Evolutionary conservation across 2,797 vertebrate species (phyloP).

Genomic region (Channallabes apus): DNA sequence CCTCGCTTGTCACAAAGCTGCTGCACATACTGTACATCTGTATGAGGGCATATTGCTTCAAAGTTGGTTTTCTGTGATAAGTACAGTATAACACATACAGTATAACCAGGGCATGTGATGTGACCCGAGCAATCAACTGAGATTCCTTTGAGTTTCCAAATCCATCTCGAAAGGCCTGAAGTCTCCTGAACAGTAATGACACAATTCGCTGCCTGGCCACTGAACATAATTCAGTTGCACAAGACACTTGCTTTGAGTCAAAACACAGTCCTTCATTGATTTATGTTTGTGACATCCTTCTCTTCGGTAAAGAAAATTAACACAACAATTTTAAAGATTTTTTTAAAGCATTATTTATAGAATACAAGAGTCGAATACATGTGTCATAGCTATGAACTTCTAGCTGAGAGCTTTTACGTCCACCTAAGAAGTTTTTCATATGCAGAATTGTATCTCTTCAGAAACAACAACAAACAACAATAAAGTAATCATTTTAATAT

Average conservation of each 20-base stretch:
- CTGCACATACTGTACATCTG: not conserved
- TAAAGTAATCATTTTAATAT: no score
- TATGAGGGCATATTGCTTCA: no score
- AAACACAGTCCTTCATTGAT: not conserved
- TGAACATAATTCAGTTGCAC: not conserved
- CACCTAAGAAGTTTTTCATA: no score
- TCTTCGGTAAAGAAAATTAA: not conserved
- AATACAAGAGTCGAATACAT: not conserved
- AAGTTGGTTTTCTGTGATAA: not conserved
- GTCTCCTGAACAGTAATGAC: not conserved
- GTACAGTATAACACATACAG: not conserved
- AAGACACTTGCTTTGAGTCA: not conserved
- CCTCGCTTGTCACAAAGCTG: not conserved
- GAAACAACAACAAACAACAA: no score
- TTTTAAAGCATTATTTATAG: no score
- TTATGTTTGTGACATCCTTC: not conserved
- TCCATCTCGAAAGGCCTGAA: not conserved
- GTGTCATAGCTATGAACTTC: not conserved
- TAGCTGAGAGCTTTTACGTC: no score
- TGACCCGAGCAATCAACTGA: not conserved
- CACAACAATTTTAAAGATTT: no score
- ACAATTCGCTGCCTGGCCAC: not conserved
- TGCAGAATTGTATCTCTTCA: no score
- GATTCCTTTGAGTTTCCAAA: not conserved
- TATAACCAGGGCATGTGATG: slow-evolving; percentile 5